phyloP scores from a whole-genome alignment of 53 echinoderm and acorn worm species.

The Crossaster papposus region DNA sequence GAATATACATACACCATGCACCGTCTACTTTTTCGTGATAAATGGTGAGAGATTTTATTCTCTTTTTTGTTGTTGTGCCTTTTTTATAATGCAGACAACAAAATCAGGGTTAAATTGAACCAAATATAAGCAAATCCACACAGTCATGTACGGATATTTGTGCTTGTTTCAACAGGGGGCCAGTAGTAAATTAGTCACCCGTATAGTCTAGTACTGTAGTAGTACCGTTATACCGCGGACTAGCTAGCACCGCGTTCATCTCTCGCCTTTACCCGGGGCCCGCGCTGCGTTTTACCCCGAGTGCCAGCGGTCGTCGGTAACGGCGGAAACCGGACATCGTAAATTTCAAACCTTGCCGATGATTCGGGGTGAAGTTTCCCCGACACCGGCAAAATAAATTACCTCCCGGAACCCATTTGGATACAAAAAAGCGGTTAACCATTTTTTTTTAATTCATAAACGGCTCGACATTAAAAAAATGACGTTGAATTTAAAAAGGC shows the following conservation, averaged over 20 bases:
- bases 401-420: slow-evolving; percentile 23
- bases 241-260: background rate
- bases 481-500: background rate
- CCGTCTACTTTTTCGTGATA: too few species aligned
- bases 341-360: slow-evolving; percentile 33
- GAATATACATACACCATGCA: too few species aligned
- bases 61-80: too few species aligned
- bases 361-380: background rate
- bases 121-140: background rate
- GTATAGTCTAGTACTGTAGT: too few species aligned
- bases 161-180: background rate
- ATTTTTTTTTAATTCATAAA: background rate
- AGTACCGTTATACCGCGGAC: background rate
- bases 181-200: background rate
- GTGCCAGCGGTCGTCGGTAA: background rate
- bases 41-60: too few species aligned
- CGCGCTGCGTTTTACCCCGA: background rate
- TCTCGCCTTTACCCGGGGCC: background rate
- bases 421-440: slow-evolving; percentile 25
- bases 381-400: slow-evolving; percentile 31
- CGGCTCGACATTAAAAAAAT: background rate
- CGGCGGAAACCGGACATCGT: slow-evolving; percentile 40
- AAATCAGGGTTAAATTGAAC: background rate
- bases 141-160: background rate
- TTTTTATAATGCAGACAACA: too few species aligned